Conservation (phyloP, 2,888 invertebrate species). For the Xanthorhoe designata region DNA sequence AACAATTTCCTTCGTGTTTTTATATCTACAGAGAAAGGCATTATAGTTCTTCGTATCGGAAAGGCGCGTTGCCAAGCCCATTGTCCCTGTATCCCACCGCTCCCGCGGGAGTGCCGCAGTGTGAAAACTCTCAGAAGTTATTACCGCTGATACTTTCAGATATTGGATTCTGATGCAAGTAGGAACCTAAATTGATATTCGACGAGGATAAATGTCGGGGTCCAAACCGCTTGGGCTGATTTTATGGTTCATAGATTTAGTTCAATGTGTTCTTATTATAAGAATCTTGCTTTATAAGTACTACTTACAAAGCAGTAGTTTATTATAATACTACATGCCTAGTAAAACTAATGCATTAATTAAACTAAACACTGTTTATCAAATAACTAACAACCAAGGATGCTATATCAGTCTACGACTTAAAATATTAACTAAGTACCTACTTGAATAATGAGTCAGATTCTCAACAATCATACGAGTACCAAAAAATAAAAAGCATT, state of each 20-base stretch:
- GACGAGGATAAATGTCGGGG: neutral
- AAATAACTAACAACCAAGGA: too few relatives aligned
- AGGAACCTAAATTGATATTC: constrained; percentile 33
- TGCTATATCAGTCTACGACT: too few relatives aligned
- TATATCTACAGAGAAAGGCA: constrained; percentile 24
- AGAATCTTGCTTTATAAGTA: too few relatives aligned
- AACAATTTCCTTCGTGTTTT: constrained; percentile 14
- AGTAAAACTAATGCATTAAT: too few relatives aligned
- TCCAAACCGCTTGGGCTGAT: neutral
- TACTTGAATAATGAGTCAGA: neutral
- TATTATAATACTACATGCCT: too few relatives aligned
- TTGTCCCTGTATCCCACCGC: constrained; percentile 51
- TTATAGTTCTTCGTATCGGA: constrained; percentile 48
- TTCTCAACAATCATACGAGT: neutral
- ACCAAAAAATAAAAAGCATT: constrained; percentile 4
- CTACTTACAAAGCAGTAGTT: too few relatives aligned
- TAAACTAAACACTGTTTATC: too few relatives aligned
- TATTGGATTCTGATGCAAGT: constrained; percentile 54
- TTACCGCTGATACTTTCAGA: constrained; percentile 57
- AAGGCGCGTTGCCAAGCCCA: constrained; percentile 51
- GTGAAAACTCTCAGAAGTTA: constrained; percentile 57
- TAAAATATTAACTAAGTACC: too few relatives aligned
- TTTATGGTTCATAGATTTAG: neutral
- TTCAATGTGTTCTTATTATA: neutral
- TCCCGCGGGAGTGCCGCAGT: constrained; percentile 44